phyloP scores from a whole-genome alignment of 2,797 vertebrate genomes.

The Parambassis ranga region DNA sequence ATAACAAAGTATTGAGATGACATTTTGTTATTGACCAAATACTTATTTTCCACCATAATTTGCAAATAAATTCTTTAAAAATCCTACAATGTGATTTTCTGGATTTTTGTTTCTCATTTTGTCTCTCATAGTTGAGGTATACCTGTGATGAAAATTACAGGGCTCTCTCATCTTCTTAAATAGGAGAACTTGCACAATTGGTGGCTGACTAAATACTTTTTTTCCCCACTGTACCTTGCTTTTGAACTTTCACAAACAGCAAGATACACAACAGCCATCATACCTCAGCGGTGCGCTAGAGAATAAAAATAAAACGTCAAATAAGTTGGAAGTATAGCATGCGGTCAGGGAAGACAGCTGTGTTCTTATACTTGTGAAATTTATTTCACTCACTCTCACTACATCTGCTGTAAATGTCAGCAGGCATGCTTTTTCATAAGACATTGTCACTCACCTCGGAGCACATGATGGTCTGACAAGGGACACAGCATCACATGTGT shows the following conservation, averaged over 20 bases:
- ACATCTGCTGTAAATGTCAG: constrained; percentile 9
- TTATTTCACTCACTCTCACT: constrained; percentile 12
- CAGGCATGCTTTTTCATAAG: neutral
- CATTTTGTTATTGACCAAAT: too few relatives aligned
- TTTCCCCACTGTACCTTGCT: constrained; percentile 41
- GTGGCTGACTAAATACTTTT: too few relatives aligned
- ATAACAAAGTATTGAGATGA: too few relatives aligned
- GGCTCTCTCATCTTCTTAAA: too few relatives aligned
- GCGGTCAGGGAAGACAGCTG: constrained; percentile 43
- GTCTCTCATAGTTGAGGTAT: too few relatives aligned
- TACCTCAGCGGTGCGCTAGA: constrained; percentile 38
- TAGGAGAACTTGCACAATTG: too few relatives aligned
- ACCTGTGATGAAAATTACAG: too few relatives aligned
- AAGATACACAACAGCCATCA: constrained; percentile 54
- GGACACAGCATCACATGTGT: neutral
- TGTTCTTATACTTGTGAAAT: constrained; percentile 32
- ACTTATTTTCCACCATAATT: too few relatives aligned
- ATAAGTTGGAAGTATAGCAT: constrained; percentile 41
- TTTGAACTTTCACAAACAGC: constrained; percentile 74
- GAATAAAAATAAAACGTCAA: constrained; percentile 40
- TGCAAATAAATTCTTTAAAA: too few relatives aligned
- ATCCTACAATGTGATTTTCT: too few relatives aligned
- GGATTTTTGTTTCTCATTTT: too few relatives aligned
- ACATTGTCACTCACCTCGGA: neutral
- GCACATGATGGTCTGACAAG: neutral